Base-by-base conservation (phyloP, 2,888 invertebrate species). In the Catocala fraxini region DNA sequence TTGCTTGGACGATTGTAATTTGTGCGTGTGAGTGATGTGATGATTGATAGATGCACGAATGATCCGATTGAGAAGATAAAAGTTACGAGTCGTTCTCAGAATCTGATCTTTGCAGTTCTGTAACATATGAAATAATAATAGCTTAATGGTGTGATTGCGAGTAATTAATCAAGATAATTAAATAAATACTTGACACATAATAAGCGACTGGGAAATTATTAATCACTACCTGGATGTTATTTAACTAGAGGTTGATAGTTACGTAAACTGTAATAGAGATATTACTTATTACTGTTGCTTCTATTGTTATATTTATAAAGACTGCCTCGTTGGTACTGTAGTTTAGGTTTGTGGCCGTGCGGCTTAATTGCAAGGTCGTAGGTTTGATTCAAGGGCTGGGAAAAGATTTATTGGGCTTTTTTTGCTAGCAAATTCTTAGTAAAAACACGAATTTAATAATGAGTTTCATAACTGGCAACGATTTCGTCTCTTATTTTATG, bases 21-120 rank as follows among this genome's bases (percentile, higher is more conserved):
- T 61, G 15, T 13, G 58, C 63, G 66, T 67, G 68, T 72, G 60
- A 51, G 59, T 68, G 66, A 72, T 65, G 56, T 63, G 58, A n/a
- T 61, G 59, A 60, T 67, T 66, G 65, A 73, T 70, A 56, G 54
- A 57, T 65, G 57, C 54, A 53, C 46, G 43, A 63, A 41, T 62
- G 56, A 71, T 71, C 65, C 56, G 63, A 71, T 65, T 61, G 61
- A 65, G 62, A 53, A 68, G 45, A 55, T 43, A 54, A 51, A 62
- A 55, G 39, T 60, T 57, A 46, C 45, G 41, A 67, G 48, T 60
- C 47, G 43, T 52, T 58, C 52, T 58, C 11, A 6, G 52, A 46
- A 41, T 43, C 13, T 48, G 7, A 13, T 46, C 42, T 39, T 52
- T 65, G 47, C 25, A 42, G 25, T 11, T 56, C 12, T 58, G 48